These are phyloP conservation scores for Chaenogobius annularis DNA, from an alignment of 2,113 vertebrate genomes.

Conservation along the genomic window DNA sequence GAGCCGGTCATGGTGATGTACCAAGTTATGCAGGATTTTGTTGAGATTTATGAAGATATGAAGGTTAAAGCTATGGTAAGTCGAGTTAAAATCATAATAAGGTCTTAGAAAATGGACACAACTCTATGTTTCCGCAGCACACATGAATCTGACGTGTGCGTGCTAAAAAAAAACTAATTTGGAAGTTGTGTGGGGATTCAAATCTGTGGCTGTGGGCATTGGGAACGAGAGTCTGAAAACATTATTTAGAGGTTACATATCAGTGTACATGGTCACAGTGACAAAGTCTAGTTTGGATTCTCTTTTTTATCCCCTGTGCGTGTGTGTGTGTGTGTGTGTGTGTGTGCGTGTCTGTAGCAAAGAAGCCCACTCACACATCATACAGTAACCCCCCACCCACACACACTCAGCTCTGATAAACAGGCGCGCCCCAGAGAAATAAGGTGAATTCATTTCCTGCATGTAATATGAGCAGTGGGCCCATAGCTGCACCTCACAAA, in stretches of 20 bases:
- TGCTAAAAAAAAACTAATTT: no score
- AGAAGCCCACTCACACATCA: slow-evolving; percentile 26
- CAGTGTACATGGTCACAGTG: background rate
- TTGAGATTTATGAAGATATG: background rate
- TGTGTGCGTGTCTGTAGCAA: slow-evolving; percentile 8
- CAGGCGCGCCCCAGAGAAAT: slow-evolving; percentile 8
- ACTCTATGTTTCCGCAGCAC: no score
- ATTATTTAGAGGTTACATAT: background rate
- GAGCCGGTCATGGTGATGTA: background rate
- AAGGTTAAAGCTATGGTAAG: no score
- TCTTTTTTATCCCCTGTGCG: background rate
- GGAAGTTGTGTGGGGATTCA: no score
- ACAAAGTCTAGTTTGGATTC: background rate
- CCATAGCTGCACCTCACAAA: slow-evolving; percentile 1
- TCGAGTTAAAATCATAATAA: no score
- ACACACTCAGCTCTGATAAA: slow-evolving; percentile 26
- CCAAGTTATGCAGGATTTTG: background rate
- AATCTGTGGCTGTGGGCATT: no score
- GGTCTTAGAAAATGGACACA: no score
- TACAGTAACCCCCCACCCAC: slow-evolving; percentile 3
- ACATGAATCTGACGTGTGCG: no score
- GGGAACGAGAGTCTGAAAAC: no score
- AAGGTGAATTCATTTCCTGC: slow-evolving; percentile 25
- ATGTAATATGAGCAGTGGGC: background rate
- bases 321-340: background rate